Conservation (phyloP, 2,797 vertebrate genomes). For the Acropternis orthonyx region DNA sequence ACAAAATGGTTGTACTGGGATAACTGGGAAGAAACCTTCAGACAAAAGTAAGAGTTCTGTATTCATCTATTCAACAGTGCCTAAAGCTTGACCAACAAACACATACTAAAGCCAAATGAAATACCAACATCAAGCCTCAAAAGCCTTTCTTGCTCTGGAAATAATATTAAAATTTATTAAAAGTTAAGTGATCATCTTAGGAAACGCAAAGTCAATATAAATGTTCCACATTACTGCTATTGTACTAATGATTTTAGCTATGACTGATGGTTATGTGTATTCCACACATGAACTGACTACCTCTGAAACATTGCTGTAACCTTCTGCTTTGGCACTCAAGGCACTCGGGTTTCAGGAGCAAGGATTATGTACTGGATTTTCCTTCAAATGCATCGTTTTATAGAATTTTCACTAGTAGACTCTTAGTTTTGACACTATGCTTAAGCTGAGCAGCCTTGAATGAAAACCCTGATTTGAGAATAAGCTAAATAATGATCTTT, state of each 20-base stretch:
- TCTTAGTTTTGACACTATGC: background rate
- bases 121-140: background rate
- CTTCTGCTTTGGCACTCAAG: background rate
- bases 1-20: background rate
- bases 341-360: background rate
- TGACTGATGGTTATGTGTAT: background rate
- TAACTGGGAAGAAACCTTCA: background rate
- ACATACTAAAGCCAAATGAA: background rate
- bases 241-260: background rate
- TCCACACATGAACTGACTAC: background rate
- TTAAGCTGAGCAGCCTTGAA: background rate
- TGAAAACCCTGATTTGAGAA: background rate
- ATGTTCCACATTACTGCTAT: background rate
- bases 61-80: background rate
- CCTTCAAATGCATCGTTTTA: background rate
- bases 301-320: background rate
- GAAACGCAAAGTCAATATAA: background rate
- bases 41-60: background rate
- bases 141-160: background rate
- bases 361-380: background rate
- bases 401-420: background rate
- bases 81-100: background rate
- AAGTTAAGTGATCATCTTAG: rapidly evolving
- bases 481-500: background rate
- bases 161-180: background rate